Percentiles rank a stretch among this genome's conserved stretches.
Conservation (phyloP, 1,140 invertebrate species). For the Triops longicaudatus region DNA sequence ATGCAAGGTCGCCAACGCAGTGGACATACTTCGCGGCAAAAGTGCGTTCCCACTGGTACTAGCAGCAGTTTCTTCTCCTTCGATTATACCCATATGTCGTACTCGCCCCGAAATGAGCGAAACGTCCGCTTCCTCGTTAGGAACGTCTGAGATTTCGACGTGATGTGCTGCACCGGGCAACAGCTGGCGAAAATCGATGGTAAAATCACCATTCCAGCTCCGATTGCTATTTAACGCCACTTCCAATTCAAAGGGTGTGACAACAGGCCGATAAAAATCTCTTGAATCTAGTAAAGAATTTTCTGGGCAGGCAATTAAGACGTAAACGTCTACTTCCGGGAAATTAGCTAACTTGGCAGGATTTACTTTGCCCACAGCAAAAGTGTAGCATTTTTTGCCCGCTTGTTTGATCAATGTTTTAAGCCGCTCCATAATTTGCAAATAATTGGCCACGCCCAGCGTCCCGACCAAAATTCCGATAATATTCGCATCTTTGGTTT, state of each 20-base stretch:
- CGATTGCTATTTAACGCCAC: conserved; percentile 62
- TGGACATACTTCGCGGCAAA: background rate
- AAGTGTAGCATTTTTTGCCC: conserved; percentile 76
- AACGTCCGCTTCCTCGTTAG: conserved; percentile 31
- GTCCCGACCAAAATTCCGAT: conserved; percentile 85
- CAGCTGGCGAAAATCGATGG: conserved; percentile 66
- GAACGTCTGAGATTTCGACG: conserved; percentile 15
- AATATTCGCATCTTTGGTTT: conserved; percentile 74
- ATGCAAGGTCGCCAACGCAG: background rate
- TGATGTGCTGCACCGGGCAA: conserved; percentile 46
- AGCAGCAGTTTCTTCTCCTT: conserved; percentile 24
- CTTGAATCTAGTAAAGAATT: conserved; percentile 67
- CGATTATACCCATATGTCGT: conserved; percentile 31
- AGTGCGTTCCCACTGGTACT: background rate
- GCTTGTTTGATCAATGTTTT: conserved; percentile 60
- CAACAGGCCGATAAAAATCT: conserved; percentile 80
- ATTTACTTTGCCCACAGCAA: conserved; percentile 86
- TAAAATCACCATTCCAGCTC: conserved; percentile 52
- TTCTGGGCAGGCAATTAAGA: conserved; percentile 81
- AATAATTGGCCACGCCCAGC: conserved; percentile 68
- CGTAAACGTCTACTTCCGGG: conserved; percentile 82
- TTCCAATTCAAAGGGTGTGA: conserved; percentile 88
- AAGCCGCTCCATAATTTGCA: conserved; percentile 62
- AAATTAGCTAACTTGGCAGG: conserved; percentile 88
- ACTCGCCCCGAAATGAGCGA: conserved; percentile 37